phyloP scores from a whole-genome alignment of 2,888 invertebrate species.

The Lobophora halterata region DNA sequence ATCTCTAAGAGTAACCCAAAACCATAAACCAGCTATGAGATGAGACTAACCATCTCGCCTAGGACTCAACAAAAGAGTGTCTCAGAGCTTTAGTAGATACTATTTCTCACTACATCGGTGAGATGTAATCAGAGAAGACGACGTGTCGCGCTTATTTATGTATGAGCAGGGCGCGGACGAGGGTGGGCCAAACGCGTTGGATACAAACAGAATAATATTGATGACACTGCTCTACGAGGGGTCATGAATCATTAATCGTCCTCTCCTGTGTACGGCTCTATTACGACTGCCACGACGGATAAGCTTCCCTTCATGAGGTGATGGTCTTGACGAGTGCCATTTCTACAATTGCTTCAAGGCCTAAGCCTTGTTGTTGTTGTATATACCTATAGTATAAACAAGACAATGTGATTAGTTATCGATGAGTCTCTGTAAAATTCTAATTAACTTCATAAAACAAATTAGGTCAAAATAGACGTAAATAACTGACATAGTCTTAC shows the following conservation, averaged over 20 bases:
- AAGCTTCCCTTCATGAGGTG: constrained; percentile 72
- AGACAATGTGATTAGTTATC: too few species aligned
- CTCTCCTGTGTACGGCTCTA: constrained; percentile 77
- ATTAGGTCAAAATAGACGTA: too few species aligned
- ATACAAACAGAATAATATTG: constrained; percentile 82
- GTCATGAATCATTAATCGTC: constrained; percentile 82
- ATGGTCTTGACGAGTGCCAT: constrained; percentile 46
- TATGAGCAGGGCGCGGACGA: constrained; percentile 78
- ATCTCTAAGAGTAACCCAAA: constrained; percentile 78
- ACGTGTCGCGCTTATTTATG: constrained; percentile 81
- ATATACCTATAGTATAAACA: too few species aligned
- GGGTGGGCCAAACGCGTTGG: constrained; percentile 76
- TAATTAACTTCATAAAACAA: too few species aligned
- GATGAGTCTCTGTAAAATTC: too few species aligned
- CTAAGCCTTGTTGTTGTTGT: too few species aligned
- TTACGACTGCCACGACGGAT: constrained; percentile 75
- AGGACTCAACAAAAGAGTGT: constrained; percentile 77
- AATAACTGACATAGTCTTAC: too few species aligned
- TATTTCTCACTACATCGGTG: constrained; percentile 80
- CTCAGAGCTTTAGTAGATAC: constrained; percentile 76
- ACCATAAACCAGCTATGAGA: constrained; percentile 75
- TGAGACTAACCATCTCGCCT: constrained; percentile 73
- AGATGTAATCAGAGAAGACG: constrained; percentile 82
- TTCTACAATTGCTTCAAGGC: constrained; percentile 22
- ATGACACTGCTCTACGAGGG: constrained; percentile 79